Evolutionary conservation across 2,888 invertebrate genomes (phyloP), one percentile per base, ranked within the genome.

Genomic region (Chouioia cunea): DNA sequence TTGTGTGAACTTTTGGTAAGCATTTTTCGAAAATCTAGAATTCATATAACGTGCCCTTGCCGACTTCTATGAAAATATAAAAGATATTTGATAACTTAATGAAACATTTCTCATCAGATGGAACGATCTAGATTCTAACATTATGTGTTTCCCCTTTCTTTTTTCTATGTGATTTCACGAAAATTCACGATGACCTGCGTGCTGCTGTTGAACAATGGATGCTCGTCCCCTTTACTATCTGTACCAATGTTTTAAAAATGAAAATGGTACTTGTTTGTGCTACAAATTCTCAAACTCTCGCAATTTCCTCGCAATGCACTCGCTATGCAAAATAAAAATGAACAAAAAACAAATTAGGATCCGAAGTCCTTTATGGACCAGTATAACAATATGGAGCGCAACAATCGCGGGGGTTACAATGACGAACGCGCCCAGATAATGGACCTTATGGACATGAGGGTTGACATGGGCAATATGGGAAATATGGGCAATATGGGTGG

Each of bases 341-440:
- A 36, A 36, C 3, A 27, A 36, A 36, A 36, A 36, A 36, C 3
- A 27, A 4, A 1, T 16, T 77, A 86, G 87, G 87, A 87, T 78
- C 85, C 86, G 66, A 87, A 86, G 79, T 84, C 86, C 77, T 87
- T 86, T 76, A 83, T 87, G 86, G 87, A 87, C 79, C 84, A 86
- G 58, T 85, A 85, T 76, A 85, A 82, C 80, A 84, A 77, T 78
- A 83, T 85, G 82, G 85, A 85, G 60, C 85, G 85, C 75, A 81
- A 80, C 77, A 79, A 67, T 76, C 82, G 85, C 74, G 85, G 84
- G 79, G 84, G 83, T 78, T 84, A 83, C 77, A 84, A 81, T 77
- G 85, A 85, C 68, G 85, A 85, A 73, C 85, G 84, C 71, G 82
- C 82, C 74, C 85, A 82, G 73, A 82, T 85, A 78, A 85, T 85